Percentiles rank a stretch among this genome's conserved stretches.
These are phyloP conservation scores for Ischnus inquisitorius DNA, from an alignment of 2,888 invertebrate genomes.

Conservation along the genomic window DNA sequence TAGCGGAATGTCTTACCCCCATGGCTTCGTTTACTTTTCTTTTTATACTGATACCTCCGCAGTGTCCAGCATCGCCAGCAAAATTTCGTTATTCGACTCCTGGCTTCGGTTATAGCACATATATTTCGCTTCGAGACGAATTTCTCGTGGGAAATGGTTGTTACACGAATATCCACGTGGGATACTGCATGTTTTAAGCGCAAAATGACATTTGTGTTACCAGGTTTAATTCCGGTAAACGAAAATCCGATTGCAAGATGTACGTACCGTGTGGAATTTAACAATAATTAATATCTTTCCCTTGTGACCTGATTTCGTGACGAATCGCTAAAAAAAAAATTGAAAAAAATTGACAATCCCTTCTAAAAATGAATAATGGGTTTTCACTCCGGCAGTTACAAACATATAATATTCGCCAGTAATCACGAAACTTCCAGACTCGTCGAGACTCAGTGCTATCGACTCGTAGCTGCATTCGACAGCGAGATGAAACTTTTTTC, in stretches of 20 bases:
- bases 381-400: too few species aligned
- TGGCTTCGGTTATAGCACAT: background rate
- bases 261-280: too few species aligned
- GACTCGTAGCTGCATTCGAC: background rate
- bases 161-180: background rate
- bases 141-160: constrained; percentile 21
- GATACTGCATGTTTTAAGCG: background rate
- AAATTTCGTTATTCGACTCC: constrained; percentile 19
- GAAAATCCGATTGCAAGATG: too few species aligned
- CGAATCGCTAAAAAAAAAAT: too few species aligned
- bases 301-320: too few species aligned
- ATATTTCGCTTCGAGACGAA: constrained; percentile 9
- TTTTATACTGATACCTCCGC: constrained; percentile 5
- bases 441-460: background rate
- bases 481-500: constrained; percentile 1
- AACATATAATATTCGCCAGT: too few species aligned
- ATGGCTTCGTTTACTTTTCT: constrained; percentile 15
- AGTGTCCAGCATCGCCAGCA: constrained; percentile 8
- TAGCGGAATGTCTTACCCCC: constrained; percentile 40
- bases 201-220: background rate
- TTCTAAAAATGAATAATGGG: too few species aligned
- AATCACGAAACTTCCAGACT: too few species aligned
- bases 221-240: background rate
- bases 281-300: too few species aligned
- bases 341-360: too few species aligned